Evolutionary conservation across 1,140 invertebrate genomes (phyloP), one percentile per base, ranked within the genome.

Genomic region (Dinoponera quadriceps): DNA sequence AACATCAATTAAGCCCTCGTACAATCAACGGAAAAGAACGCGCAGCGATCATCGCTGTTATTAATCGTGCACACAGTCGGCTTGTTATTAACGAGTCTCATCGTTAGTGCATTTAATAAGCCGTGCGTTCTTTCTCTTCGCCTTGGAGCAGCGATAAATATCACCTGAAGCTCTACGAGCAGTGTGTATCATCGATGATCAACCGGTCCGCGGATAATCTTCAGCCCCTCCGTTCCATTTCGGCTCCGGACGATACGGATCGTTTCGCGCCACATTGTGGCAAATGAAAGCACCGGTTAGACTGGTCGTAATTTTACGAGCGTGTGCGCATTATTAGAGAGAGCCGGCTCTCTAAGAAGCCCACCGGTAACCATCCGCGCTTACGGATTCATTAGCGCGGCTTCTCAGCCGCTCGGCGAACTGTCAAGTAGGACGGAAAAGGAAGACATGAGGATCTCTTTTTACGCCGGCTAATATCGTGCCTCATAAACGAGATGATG

Each of bases 371-470:
- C 83, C 62, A 51, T 57, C 25, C 33, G 44, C 72, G 68, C 48
- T 85, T 82, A 82, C 57, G 74, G 74, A 82, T 85, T 82, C 74
- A 85, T 86, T 82, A 85, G 25, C 59, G n/a, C 59, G n/a, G 55
- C 22, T 68, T 18, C 20, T 57, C 84, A 38, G 16, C 44, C 27
- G n/a, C 14, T 63, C 44, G 48, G 51, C 22, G 20, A 71, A 14
- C n/a, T 33, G 13, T 16, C 13, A 85, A 82, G 55, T 86, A 29
- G 62, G 20, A n/a, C 48, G 25, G 14, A 22, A 55, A 85, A 51
- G 13, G 27, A 54, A 38, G 16, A 51, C n/a, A 20, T 33, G 54
- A 59, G 33, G 1, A 7, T 49, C 7, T 16, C 38, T 48, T 29
- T 44, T 44, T 9, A 44, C 38, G 38, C n/a, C n/a, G 38, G 4